Evolutionary conservation across 2,888 invertebrate species (phyloP).

Genomic region (Epistrophe grossulariae): DNA sequence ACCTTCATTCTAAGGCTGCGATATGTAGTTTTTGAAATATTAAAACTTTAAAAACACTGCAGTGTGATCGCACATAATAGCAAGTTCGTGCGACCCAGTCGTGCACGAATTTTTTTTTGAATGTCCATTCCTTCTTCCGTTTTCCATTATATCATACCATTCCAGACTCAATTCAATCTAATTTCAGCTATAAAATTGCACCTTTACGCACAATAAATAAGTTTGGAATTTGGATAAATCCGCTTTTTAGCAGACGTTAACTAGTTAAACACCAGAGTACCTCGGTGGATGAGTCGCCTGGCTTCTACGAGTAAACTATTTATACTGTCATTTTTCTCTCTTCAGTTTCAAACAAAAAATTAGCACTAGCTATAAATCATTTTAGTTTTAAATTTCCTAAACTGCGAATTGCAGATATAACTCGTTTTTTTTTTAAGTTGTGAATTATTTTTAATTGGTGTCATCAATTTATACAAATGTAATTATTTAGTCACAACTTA

Average conservation of each 20-base stretch:
- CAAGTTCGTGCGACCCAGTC: no score
- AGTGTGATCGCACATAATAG: no score
- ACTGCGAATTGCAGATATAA: not conserved
- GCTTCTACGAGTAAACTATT: not conserved
- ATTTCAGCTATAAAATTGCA: not conserved
- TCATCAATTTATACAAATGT: not conserved
- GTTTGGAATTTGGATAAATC: slow-evolving; percentile 24
- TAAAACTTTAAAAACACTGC: no score
- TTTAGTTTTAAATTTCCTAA: not conserved
- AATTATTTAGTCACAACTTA: slow-evolving; percentile 8
- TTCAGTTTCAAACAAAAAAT: not conserved
- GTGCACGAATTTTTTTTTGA: no score
- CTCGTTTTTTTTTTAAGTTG: not conserved
- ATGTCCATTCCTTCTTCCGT: not conserved
- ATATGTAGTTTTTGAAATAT: no score
- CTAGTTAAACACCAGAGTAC: slow-evolving; percentile 30
- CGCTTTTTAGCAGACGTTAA: slow-evolving; percentile 44
- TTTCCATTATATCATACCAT: not conserved
- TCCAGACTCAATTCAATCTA: not conserved
- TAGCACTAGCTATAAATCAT: not conserved
- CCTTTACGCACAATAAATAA: not conserved
- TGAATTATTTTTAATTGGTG: not conserved
- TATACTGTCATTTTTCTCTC: not conserved
- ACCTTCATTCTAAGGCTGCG: no score
- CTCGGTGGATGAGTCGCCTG: no score